These are phyloP conservation scores for Petrolisthes cinctipes DNA, from an alignment of 2,888 invertebrate genomes.

Conservation along the genomic window DNA sequence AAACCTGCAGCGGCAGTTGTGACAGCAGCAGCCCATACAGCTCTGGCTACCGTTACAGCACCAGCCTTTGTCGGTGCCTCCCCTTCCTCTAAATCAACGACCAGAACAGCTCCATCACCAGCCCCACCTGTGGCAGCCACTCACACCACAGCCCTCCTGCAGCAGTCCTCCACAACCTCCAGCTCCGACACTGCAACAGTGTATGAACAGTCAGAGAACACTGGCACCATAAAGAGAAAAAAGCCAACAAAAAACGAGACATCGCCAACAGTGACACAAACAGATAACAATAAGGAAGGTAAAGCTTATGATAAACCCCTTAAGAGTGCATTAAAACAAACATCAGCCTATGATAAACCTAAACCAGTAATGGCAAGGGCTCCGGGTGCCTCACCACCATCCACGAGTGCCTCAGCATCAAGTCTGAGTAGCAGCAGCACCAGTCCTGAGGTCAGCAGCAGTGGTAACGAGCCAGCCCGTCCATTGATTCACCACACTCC, in stretches of 20 bases:
- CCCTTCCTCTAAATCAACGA: not conserved
- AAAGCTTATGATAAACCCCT: conserved; percentile 57
- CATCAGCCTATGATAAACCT: conserved; percentile 64
- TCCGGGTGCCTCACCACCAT: conserved; percentile 49
- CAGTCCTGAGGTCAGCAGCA: conserved; percentile 30
- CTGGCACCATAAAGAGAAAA: conserved; percentile 63
- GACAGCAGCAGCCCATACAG: conserved; percentile 55
- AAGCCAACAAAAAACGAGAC: conserved; percentile 43
- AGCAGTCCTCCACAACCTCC: conserved; percentile 46
- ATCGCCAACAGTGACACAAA: not conserved
- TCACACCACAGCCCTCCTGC: conserved; percentile 34
- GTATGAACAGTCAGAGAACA: conserved; percentile 62
- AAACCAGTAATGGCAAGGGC: conserved; percentile 53
- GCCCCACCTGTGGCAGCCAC: conserved; percentile 27
- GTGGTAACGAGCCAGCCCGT: not conserved
- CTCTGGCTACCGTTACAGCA: conserved; percentile 46
- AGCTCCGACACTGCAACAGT: conserved; percentile 55
- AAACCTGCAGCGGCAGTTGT: conserved; percentile 32
- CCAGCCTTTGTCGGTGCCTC: conserved; percentile 56
- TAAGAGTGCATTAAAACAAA: conserved; percentile 62
- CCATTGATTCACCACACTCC: conserved; percentile 21
- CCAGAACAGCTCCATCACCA: not conserved
- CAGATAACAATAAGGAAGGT: conserved; percentile 3
- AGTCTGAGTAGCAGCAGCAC: conserved; percentile 58
- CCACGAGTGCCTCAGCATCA: conserved; percentile 52